Evolutionary conservation across 2,113 vertebrate genomes (phyloP), one percentile per base, ranked within the genome.

Genomic region (Synchiropus splendidus): DNA sequence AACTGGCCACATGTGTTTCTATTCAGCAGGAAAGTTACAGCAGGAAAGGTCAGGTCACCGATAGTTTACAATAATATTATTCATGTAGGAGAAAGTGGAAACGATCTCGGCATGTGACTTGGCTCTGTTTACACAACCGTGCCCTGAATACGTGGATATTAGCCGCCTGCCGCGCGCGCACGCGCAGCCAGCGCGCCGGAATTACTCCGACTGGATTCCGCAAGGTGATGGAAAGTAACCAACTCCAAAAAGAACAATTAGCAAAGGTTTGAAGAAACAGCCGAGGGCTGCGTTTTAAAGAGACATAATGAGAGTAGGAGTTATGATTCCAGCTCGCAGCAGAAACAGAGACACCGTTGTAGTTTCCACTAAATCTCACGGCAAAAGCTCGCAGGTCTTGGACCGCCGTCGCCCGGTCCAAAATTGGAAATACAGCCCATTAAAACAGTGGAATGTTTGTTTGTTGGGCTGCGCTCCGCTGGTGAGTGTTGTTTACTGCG

Each of bases 41-140:
- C 64, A 59, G 61, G 63, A 66, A 71, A 74, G 67, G 72, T 77
- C 61, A 72, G 75, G 74, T 77, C 78, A 70, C 57, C 52, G 69
- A 75, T 79, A 74, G 76, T 79, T 81, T 79, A 75, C 45, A 62
- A 79, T 68, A 81, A 79, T 75, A 79, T 79, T 79, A 77, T 77
- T 74, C 70, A 74, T 77, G 65, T 74, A 70, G 61, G 64, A 52
- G 56, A 79, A 73, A 75, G 61, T 78, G 78, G 68, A 79, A 78
- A 71, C 48, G 64, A 72, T 72, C 61, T 60, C 58, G 61, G 52
- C 31, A 57, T 66, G 55, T 77, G 79, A 81, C 76, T 74, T 79
- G 74, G 77, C 56, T 66, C 48, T 79, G 31, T 77, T 81, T 79
- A 68, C 68, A 75, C 67, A 75, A 79, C 72, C 56, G 51, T 68